These are phyloP conservation scores for Grapholita molesta DNA, from an alignment of 1,140 invertebrate genomes.

Conservation along the genomic window DNA sequence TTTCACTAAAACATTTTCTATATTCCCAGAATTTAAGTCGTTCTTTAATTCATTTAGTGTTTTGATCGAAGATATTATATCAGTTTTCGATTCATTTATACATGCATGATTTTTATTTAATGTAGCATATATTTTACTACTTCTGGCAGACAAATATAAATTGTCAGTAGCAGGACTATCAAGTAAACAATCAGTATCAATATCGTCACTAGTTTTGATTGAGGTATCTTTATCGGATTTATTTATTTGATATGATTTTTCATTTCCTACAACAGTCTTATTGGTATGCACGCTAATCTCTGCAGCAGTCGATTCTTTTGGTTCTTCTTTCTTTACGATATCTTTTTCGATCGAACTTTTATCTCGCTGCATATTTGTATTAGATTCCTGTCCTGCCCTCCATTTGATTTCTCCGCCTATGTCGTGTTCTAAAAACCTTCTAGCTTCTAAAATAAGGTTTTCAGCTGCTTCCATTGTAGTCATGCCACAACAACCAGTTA, in stretches of 20 bases:
- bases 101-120: not conserved
- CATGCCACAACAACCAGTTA: constrained; percentile 89
- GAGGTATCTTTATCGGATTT: not conserved
- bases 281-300: not conserved
- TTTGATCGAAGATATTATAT: not conserved
- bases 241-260: not conserved
- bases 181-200: constrained; percentile 2
- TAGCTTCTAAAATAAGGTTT: constrained; percentile 89
- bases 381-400: constrained; percentile 71
- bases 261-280: not conserved
- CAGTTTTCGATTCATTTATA: not conserved
- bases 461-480: constrained; percentile 90
- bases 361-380: not conserved
- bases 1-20: constrained; percentile 9
- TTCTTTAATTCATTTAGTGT: not conserved
- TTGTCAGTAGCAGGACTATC: not conserved
- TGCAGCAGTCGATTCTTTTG: not conserved
- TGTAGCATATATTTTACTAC: not conserved
- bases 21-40: constrained; percentile 13
- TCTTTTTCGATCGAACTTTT: not conserved
- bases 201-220: not conserved
- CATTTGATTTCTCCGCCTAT: constrained; percentile 82
- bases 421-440: constrained; percentile 82
- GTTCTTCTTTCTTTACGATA: not conserved
- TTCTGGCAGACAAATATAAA: not conserved